phyloP scores from a whole-genome alignment of 1,140 invertebrate species.

The Hirudo medicinalis region DNA sequence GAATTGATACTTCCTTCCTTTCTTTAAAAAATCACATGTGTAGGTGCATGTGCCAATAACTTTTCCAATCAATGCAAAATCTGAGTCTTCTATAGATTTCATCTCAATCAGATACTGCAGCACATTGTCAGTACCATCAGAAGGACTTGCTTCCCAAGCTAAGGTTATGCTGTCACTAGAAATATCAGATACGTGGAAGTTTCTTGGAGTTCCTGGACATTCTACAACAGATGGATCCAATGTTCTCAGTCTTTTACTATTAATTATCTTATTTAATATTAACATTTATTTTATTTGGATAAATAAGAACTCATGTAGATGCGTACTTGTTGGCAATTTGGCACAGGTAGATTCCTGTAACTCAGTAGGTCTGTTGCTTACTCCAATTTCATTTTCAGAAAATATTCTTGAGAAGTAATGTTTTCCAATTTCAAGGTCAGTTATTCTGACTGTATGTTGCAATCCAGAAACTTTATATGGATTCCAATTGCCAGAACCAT shows the following conservation, averaged over 20 bases:
- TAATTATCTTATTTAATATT: background rate
- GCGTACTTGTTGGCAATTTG: slow-evolving; percentile 7
- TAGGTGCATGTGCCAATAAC: slow-evolving; percentile 17
- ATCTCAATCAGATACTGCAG: slow-evolving; percentile 76
- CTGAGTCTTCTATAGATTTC: slow-evolving; percentile 54
- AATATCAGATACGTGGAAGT: slow-evolving; percentile 64
- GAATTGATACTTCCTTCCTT: slow-evolving; percentile 18
- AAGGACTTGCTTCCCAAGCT: slow-evolving; percentile 52
- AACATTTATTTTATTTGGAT: background rate
- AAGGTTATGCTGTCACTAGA: slow-evolving; percentile 71
- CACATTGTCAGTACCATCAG: slow-evolving; percentile 55
- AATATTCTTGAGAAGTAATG: slow-evolving; percentile 90
- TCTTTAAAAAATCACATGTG: slow-evolving; percentile 13
- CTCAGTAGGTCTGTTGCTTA: slow-evolving; percentile 66
- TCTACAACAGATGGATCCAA: slow-evolving; percentile 12
- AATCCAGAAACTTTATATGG: background rate
- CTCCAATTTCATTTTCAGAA: slow-evolving; percentile 82
- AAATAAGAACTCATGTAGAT: background rate
- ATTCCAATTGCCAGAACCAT: slow-evolving; percentile 5
- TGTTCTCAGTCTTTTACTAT: background rate
- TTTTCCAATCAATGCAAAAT: slow-evolving; percentile 14
- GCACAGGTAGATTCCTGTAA: slow-evolving; percentile 55
- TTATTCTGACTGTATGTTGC: slow-evolving; percentile 39
- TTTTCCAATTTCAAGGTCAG: slow-evolving; percentile 76
- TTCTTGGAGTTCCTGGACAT: slow-evolving; percentile 53